A percentile compares a stretch with the other conserved stretches of the same genome.
phyloP scores from a whole-genome alignment of 2,797 vertebrate genomes.

The Pitangus sulphuratus region DNA sequence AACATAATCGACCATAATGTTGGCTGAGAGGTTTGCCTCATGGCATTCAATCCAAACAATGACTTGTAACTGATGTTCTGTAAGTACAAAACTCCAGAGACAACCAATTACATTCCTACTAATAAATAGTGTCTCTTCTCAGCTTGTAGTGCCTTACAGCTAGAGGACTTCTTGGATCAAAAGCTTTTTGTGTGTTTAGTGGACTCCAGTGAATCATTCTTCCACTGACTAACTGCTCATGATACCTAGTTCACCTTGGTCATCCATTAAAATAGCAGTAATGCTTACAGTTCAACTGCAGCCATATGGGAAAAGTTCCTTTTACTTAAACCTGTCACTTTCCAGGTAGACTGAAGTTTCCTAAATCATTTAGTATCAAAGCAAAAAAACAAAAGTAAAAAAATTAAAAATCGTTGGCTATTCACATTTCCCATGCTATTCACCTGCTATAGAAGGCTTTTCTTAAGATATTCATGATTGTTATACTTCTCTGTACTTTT shows the following conservation, averaged over 20 bases:
- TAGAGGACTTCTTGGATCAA: neutral
- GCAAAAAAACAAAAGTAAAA: neutral
- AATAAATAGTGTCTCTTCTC: neutral
- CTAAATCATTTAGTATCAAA: neutral
- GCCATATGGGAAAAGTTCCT: neutral
- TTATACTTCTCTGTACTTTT: neutral
- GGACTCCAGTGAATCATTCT: neutral
- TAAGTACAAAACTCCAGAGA: neutral
- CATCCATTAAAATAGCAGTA: neutral
- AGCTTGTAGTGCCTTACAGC: neutral
- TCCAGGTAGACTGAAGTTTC: neutral
- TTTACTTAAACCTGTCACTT: neutral
- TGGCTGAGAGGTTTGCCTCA: neutral
- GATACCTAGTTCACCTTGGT: neutral
- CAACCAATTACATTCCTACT: neutral
- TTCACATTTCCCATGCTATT: neutral
- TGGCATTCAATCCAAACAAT: neutral
- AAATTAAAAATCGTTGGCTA: neutral
- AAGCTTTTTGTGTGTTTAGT: neutral
- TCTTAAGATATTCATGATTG: neutral
- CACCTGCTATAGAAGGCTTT: neutral
- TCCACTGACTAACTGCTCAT: neutral
- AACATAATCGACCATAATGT: neutral
- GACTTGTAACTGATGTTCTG: neutral
- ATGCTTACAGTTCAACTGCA: neutral